Evolutionary conservation across 2,113 vertebrate species (phyloP).

Genomic region (Catharus bicknelli): DNA sequence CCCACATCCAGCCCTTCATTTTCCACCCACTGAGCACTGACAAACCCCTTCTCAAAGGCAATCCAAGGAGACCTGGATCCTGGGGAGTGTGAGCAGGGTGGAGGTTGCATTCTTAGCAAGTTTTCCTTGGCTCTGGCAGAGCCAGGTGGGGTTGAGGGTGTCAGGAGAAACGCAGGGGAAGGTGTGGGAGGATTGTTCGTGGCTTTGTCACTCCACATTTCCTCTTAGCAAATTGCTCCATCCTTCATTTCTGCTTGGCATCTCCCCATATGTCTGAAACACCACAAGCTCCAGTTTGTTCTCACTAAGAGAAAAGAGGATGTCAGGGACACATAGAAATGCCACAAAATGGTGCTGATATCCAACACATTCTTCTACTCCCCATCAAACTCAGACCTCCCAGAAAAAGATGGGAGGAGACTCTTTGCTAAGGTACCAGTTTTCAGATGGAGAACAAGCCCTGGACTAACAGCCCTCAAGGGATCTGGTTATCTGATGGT

Average conservation of each 20-base stretch:
- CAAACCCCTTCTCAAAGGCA: background rate
- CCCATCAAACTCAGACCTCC: background rate
- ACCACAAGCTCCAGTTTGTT: background rate
- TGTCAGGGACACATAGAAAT: background rate
- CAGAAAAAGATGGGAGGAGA: background rate
- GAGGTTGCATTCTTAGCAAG: background rate
- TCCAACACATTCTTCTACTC: background rate
- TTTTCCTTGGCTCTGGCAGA: background rate
- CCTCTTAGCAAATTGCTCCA: background rate
- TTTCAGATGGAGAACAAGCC: background rate
- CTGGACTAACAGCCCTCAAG: background rate
- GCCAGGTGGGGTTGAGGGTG: background rate
- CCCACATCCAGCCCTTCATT: background rate
- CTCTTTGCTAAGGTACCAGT: background rate
- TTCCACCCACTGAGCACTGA: background rate
- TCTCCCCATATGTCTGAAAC: background rate
- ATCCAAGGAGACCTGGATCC: background rate
- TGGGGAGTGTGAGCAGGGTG: background rate
- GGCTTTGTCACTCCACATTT: background rate
- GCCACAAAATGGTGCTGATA: background rate
- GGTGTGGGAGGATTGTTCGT: background rate
- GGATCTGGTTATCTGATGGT: background rate
- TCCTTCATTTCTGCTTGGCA: background rate
- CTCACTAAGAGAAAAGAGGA: background rate
- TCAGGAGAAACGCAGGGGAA: background rate